Conservation (phyloP, 2,113 vertebrate species). For the Abramis brama region DNA sequence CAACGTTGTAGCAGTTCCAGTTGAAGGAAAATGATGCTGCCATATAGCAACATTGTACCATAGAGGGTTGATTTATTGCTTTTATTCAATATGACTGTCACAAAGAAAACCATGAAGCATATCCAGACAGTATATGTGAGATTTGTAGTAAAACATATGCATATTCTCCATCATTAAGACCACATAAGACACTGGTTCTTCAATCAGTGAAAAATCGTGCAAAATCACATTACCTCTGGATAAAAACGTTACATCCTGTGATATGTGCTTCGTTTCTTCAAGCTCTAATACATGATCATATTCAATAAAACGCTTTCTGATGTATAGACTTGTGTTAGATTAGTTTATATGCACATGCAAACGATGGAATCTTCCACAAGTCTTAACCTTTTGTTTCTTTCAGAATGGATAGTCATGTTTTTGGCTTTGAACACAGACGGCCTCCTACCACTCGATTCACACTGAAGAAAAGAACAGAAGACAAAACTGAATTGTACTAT, state of each 20-base stretch:
- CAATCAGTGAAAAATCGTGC: background rate
- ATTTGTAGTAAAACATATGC: constrained; percentile 7
- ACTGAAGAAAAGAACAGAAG: background rate
- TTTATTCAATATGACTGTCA: background rate
- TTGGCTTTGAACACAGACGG: background rate
- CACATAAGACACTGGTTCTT: constrained; percentile 1
- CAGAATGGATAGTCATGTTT: constrained; percentile 1
- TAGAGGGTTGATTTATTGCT: background rate
- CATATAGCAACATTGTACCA: no score
- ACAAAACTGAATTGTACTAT: background rate
- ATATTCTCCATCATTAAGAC: background rate
- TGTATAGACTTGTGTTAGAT: background rate
- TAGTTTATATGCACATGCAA: background rate
- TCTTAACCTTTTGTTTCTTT: constrained; percentile 11
- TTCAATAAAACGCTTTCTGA: constrained; percentile 30
- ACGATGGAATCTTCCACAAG: background rate
- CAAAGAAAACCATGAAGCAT: background rate
- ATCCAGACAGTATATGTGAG: constrained; percentile 13
- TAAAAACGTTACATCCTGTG: constrained; percentile 8
- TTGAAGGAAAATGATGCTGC: no score
- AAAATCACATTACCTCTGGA: background rate
- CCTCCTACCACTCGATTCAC: background rate
- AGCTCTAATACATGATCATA: constrained; percentile 5
- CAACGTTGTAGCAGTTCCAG: no score
- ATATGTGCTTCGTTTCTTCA: background rate